Conservation (phyloP, 2,888 invertebrate genomes). For the Diaphora mendica region DNA sequence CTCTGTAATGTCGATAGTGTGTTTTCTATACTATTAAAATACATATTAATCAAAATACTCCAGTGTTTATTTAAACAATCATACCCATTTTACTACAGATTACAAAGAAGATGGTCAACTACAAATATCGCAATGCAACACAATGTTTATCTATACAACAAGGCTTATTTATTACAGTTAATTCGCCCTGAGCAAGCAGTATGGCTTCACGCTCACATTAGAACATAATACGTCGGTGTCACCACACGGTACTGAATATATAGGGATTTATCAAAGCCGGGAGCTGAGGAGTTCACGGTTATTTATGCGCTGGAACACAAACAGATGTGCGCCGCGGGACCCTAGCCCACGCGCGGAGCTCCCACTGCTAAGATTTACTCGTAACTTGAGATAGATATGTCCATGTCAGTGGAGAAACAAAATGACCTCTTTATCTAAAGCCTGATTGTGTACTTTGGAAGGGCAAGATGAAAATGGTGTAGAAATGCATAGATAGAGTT, state of each 20-base stretch:
- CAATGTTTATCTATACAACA: background rate
- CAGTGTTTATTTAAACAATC: too few species aligned
- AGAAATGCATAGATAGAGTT: constrained; percentile 7
- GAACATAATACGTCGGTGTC: constrained; percentile 64
- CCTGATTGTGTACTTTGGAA: constrained; percentile 17
- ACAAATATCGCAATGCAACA: background rate
- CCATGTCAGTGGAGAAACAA: constrained; percentile 46
- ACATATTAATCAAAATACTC: too few species aligned
- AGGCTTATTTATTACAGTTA: constrained; percentile 10
- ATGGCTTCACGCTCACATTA: constrained; percentile 33
- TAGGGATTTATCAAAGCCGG: constrained; percentile 72
- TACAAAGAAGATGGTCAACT: background rate
- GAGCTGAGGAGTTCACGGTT: constrained; percentile 64
- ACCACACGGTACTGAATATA: constrained; percentile 53
- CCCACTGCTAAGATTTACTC: constrained; percentile 48
- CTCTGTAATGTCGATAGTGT: too few species aligned
- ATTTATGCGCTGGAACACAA: constrained; percentile 54
- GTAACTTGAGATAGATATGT: constrained; percentile 49
- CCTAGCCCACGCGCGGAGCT: constrained; percentile 64
- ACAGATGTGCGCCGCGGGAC: constrained; percentile 74
- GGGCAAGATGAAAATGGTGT: background rate
- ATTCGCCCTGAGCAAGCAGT: constrained; percentile 4
- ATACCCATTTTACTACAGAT: too few species aligned
- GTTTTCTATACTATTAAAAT: too few species aligned
- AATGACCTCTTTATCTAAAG: constrained; percentile 38